Percentiles rank a stretch among this genome's conserved stretches.
These are phyloP conservation scores for Elaeidobius kamerunicus DNA, from an alignment of 2,888 invertebrate species.

Conservation along the genomic window DNA sequence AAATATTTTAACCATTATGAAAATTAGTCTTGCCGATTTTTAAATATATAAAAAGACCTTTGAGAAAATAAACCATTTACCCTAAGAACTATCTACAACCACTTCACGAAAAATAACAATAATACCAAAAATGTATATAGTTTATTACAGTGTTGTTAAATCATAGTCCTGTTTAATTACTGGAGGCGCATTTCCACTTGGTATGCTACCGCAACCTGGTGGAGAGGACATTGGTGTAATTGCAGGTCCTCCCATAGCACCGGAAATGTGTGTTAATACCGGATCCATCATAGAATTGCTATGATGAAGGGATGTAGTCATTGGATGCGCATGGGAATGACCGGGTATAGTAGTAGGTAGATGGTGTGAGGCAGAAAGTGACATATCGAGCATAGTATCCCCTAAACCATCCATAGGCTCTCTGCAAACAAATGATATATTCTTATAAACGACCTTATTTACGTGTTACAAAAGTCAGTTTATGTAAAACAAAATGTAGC, in stretches of 20 bases:
- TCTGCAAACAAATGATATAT: conserved; percentile 32
- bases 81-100: not conserved
- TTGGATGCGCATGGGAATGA: conserved; percentile 55
- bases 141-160: conserved; percentile 72
- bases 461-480: too few species aligned
- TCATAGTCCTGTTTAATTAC: conserved; percentile 86
- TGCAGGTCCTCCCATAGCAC: conserved; percentile 50
- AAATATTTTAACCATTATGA: too few species aligned
- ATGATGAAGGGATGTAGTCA: conserved; percentile 45
- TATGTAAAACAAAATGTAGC: too few species aligned
- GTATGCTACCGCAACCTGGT: conserved; percentile 55
- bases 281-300: conserved; percentile 46
- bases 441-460: too few species aligned
- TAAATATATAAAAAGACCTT: too few species aligned
- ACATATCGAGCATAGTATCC: conserved; percentile 51
- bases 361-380: conserved; percentile 48
- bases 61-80: not conserved
- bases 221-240: conserved; percentile 55
- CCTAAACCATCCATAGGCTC: conserved; percentile 58
- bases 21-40: too few species aligned
- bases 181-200: conserved; percentile 46
- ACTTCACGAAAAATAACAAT: not conserved
- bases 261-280: conserved; percentile 50
- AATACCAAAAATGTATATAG: too few species aligned
- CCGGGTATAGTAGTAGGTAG: conserved; percentile 53